Base-by-base conservation (phyloP, 2,113 vertebrate species). In the Ploceus nigricollis region DNA sequence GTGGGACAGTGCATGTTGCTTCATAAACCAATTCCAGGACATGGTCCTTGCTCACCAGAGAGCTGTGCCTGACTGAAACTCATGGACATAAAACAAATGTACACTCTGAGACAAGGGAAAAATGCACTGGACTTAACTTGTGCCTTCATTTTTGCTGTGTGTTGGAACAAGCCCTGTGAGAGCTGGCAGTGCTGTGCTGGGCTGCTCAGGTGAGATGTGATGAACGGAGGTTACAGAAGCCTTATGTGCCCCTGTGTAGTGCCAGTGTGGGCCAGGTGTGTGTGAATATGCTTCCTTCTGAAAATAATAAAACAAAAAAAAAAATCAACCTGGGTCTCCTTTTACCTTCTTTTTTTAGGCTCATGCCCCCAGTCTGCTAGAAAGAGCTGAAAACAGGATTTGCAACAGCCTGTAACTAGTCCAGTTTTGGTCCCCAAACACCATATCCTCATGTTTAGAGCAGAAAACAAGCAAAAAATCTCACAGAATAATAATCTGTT, bases 331-430 rank as follows among this genome's bases (percentile, higher is more conserved):
- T 9, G 17, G 16, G 2, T 73, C 27, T 89, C 45, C 48, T 76
- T 79, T 45, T 80, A 66, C 54, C 17, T 53, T 77, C 54, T 31
- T 12, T 68, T 68, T 75, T 72, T 45, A 93, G 57, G 37, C 13
- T 93, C 5, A 6, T 57, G 28, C 2, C 27, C 64, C 24, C 8
- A 57, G 45, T 22, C 2, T 47, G 57, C 33, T 63, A 88, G 54
- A 84, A 95, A 82, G 24, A 76, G 51, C 51, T 37, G 31, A 88
- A 94, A 90, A 61, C 22, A 86, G 54, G 47, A 89, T 81, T 78
- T 83, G 23, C 15, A 73, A 5, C n/a, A 50, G 48, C 15, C 53
- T 87, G 31, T 60, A 94, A 77, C 51, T 54, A 56, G 47, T 61
- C 30, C 24, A 54, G 0, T 88, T 95, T 86, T 57, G 10, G 25